Base-by-base conservation (phyloP, 1,140 invertebrate species). In the Plodia interpunctella region DNA sequence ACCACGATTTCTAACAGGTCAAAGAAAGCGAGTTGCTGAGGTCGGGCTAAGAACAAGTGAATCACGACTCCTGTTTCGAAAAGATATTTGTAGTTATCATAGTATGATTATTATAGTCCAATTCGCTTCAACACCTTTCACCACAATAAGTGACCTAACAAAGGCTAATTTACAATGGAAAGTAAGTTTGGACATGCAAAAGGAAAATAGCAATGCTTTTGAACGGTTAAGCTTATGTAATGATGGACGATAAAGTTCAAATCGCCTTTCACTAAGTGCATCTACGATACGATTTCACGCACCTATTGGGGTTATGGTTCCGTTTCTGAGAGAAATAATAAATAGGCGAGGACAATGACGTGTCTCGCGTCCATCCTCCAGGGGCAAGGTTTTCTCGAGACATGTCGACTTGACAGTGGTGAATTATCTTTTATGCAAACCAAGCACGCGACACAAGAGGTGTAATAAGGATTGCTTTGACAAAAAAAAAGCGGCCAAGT, bases 1-100 rank as follows among this genome's bases (percentile, higher is more conserved):
- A 62, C 32, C 67, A 74, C 70, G 70, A 70, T 72, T 72, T 70
- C 66, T 72, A 76, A 75, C 63, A 73, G 74, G 76, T 81, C 73
- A 78, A 78, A 75, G 79, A 80, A 80, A 82, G 79, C 62, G 60
- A 70, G 58, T 63, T 59, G 56, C 28, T 57, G 63, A 66, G 66
- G 66, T 68, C 59, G 66, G 35, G 44, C 56, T 30, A 54, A 50
- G 62, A 63, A 67, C 63, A 58, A 62, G 50, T 68, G 63, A 61
- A 72, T 70, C 67, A 68, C 28, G 58, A 60, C 61, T 77, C 64
- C 64, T 61, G 67, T 60, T 71, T 64, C 58, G 63, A 20, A 44
- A 3, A 15, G 2, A 2, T 15, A 15, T 44, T 44, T n/a, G 38
- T 44, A 17, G 15, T 44, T 44, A 17, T 44, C 38, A 44, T 5